phyloP scores from a whole-genome alignment of 2,113 vertebrate species.

The Colius striatus region DNA sequence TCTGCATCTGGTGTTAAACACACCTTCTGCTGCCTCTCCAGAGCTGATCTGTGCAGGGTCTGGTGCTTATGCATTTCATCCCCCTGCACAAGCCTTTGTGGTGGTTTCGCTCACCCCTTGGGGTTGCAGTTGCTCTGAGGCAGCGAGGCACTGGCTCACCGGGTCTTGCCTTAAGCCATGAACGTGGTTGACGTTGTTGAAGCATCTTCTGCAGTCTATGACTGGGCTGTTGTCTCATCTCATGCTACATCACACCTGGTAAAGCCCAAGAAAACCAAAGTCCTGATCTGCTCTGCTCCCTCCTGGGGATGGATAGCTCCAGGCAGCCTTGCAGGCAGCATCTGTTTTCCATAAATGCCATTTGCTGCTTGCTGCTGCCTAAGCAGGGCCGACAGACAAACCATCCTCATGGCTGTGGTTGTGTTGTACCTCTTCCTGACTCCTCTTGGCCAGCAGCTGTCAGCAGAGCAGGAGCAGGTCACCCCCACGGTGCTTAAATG shows the following conservation, averaged over 20 bases:
- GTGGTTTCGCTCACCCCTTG: neutral
- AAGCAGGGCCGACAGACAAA: neutral
- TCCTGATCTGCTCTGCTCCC: neutral
- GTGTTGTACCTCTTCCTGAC: neutral
- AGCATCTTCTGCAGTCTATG: neutral
- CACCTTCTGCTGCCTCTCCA: neutral
- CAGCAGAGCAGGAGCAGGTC: neutral
- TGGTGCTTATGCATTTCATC: neutral
- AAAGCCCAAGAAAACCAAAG: neutral
- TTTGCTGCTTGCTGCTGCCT: neutral
- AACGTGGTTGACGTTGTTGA: neutral
- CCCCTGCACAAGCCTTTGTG: rapidly evolving
- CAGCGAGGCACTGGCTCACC: rapidly evolving
- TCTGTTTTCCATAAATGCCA: neutral
- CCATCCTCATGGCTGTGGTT: rapidly evolving
- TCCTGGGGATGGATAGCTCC: neutral
- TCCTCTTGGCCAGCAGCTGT: neutral
- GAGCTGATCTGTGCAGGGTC: neutral
- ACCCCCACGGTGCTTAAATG: neutral
- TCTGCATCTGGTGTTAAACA: neutral
- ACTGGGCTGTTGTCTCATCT: neutral
- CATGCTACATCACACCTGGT: rapidly evolving
- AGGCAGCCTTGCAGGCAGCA: neutral
- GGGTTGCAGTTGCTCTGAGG: neutral
- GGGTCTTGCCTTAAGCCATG: neutral